Evolutionary conservation across 2,888 invertebrate species (phyloP), one percentile per base, ranked within the genome.

Genomic region (Erebia aethiops): DNA sequence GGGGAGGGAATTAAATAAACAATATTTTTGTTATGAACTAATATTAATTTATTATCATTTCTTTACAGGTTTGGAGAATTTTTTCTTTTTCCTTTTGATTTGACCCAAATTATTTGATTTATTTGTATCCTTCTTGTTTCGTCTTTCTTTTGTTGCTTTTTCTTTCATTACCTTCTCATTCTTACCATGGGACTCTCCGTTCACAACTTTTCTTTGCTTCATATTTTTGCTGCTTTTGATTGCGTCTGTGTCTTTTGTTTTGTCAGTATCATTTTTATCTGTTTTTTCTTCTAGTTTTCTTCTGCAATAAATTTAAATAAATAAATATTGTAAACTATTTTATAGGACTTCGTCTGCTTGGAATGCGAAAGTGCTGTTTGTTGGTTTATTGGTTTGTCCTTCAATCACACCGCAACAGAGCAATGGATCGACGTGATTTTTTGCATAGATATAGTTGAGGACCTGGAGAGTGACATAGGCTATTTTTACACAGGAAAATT

Each of bases 221-320:
- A 79, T 85, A 58, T 81, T 82, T 80, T 87, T 87, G 5, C 83
- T 82, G 49, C 77, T 80, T 61, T 85, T 84, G 0, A 89, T 79
- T 2, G 71, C 54, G 0, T 79, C 74, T 1, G 86, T 83, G 13
- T 78, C 79, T 75, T 84, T 85, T 1, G 80, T 26, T 18, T 79
- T 81, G 1, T 82, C 81, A 35, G 56, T n/a, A 8, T 70, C 68
- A 13, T 51, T 72, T 63, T 66, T 78, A 9, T 83, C 83, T 1
- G 82, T 78, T 0, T 80, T 77, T 68, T 90, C 90, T 68, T 89
- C 90, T 26, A 88, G 52, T 84, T 90, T 90, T 70, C 92, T 84
- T 76, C 92, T 92, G 81, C 21, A 80, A 78, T 69, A 76, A 79
- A 64, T 21, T 10, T 35, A 7, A 26, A 26, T 3, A 26, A 26